Base-by-base conservation (phyloP, 2,888 invertebrate genomes). In the Amphipoea lucens region DNA sequence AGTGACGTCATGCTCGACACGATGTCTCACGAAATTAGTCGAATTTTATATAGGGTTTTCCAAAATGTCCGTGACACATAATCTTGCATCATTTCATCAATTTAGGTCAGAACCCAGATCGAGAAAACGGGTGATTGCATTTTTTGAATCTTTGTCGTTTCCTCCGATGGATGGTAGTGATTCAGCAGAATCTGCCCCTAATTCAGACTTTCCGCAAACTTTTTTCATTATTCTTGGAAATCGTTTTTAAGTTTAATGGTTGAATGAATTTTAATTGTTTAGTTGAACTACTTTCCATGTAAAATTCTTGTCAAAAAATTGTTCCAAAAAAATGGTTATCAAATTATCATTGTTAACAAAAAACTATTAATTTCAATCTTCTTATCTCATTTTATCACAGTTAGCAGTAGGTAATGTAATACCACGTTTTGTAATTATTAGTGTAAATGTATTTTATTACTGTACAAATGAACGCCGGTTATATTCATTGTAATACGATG, bases 401-500 rank as follows among this genome's bases (percentile, higher is more conserved):
- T 36, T 36, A 29, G 29, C 29, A 29, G 29, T 29, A 29, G 11
- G 29, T 48, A 63, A 40, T 79, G 7, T 63, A 40, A 79, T 40
- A 36, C 40, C 14, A 48, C 0, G n/a, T 42, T 73, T 80, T 36
- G 63, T 79, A 80, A 73, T 68, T 66, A 60, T 69, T 45, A 20
- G 1, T n/a, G 40, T 45, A 40, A 54, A 62, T 29, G 1, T 70
- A 48, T 78, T 63, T 51, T 54, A 42, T 42, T n/a, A n/a, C 5
- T 20, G 11, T 42, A 45, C 20, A 6, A 66, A 40, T 57, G 1
- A 66, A 17, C 9, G 29, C 4, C 2, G 2, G 9, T 62, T 14
- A 57, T 60, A 29, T 57, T 45, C 5, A 66, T 76, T 74, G 45
- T 60, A 4, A 40, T 40, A 5, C 20, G 14, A 40, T 29, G 57